Evolutionary conservation across 2,888 invertebrate genomes (phyloP).

Genomic region (Melinaea marsaeus): DNA sequence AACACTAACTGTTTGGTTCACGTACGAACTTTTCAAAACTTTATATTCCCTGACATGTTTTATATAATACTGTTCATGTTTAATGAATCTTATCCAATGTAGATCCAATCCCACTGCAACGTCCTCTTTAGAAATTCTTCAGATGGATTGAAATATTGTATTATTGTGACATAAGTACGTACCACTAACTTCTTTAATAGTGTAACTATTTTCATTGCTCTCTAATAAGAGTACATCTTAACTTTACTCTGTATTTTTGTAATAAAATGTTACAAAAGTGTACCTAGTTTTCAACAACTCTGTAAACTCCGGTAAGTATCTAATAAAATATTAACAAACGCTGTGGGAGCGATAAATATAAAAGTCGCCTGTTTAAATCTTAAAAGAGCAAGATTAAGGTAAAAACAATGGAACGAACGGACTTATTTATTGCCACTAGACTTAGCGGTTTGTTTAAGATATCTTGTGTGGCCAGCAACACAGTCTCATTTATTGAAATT

Average conservation of each 20-base stretch:
- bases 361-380: constrained; percentile 4
- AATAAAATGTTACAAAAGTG: neutral
- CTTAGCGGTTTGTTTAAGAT: constrained; percentile 24
- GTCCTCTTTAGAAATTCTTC: no score
- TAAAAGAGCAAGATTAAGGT: constrained; percentile 9
- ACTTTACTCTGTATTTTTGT: neutral
- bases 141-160: no score
- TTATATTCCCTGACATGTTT: no score
- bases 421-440: constrained; percentile 25
- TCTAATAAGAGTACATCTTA: neutral
- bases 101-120: no score
- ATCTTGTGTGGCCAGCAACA: constrained; percentile 15
- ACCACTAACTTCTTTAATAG: no score
- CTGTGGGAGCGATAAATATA: neutral
- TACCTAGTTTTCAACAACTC: neutral
- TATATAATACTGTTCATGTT: no score
- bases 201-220: no score
- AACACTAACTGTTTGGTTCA: no score
- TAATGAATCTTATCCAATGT: no score
- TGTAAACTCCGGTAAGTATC: neutral
- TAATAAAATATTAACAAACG: constrained; percentile 1
- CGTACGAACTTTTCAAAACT: no score
- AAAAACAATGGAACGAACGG: constrained; percentile 22
- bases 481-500: no score
- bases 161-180: no score